Evolutionary conservation across 2,888 invertebrate genomes (phyloP).

Genomic region (Theretra japonica): DNA sequence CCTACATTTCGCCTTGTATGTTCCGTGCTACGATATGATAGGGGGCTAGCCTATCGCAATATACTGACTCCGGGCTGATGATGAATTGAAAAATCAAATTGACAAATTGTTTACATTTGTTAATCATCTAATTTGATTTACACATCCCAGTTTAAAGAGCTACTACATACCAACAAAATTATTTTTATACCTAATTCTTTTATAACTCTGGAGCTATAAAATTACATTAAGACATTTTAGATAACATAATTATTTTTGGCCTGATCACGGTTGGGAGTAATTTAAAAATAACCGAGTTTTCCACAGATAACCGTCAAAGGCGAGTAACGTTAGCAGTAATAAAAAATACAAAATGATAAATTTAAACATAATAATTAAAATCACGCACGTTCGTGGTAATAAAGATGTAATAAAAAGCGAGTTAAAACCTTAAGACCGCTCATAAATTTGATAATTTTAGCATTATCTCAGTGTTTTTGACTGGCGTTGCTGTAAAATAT

Average conservation of each 20-base stretch:
- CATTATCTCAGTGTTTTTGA: constrained; percentile 9
- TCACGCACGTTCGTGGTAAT: neutral
- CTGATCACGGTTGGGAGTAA: neutral
- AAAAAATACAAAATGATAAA: constrained; percentile 17
- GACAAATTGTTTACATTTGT: too few species aligned
- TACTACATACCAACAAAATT: neutral
- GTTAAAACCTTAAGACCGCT: constrained; percentile 4
- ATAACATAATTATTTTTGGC: neutral
- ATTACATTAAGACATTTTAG: neutral
- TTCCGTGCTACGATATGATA: too few species aligned
- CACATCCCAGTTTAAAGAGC: too few species aligned
- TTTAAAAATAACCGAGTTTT: neutral
- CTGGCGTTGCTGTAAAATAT: neutral
- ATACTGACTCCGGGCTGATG: too few species aligned
- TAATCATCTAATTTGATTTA: too few species aligned
- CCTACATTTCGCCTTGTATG: too few species aligned
- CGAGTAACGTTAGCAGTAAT: neutral
- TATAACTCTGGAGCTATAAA: neutral
- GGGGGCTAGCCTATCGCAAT: too few species aligned
- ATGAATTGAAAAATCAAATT: too few species aligned
- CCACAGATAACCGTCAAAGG: neutral
- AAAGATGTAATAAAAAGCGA: constrained; percentile 17
- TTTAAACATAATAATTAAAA: constrained; percentile 24
- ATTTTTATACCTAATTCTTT: neutral
- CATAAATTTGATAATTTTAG: constrained; percentile 16